phyloP scores from a whole-genome alignment of 2,888 invertebrate genomes.

The Galeopsomyia nigrocyanea region DNA sequence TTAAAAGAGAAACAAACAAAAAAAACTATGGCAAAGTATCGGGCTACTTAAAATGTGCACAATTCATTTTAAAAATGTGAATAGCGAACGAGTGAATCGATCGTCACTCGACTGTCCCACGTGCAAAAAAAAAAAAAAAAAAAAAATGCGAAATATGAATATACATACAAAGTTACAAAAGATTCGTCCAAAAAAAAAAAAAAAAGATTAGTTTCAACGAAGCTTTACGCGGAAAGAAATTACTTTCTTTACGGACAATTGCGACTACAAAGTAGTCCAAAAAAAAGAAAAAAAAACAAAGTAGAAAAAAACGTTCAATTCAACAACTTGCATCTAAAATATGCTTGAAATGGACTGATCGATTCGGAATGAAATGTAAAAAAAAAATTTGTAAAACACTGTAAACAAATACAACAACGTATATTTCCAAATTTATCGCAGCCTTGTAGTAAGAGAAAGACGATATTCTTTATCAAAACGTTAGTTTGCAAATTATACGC shows the following conservation, averaged over 20 bases:
- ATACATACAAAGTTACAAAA: neutral
- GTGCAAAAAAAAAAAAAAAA: neutral
- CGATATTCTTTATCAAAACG: slow-evolving; percentile 17
- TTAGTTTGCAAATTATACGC: slow-evolving; percentile 23
- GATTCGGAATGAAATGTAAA: slow-evolving; percentile 7
- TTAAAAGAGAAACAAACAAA: slow-evolving; percentile 19
- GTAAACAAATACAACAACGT: too few relatives aligned
- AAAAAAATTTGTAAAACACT: too few relatives aligned
- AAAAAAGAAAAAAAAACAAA: neutral
- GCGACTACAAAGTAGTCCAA: neutral
- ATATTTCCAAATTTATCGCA: neutral
- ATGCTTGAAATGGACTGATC: slow-evolving; percentile 22
- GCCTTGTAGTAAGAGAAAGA: too few relatives aligned
- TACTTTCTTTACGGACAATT: neutral
- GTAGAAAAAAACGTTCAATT: neutral
- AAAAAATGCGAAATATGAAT: neutral
- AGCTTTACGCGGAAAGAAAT: neutral
- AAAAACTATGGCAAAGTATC: neutral
- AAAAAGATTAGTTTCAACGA: slow-evolving; percentile 8
- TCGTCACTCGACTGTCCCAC: neutral
- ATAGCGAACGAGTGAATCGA: slow-evolving; percentile 28
- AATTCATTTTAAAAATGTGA: slow-evolving; percentile 30
- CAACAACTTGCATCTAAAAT: neutral
- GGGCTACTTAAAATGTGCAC: slow-evolving; percentile 18
- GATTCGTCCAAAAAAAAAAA: slow-evolving; percentile 38